Conservation (phyloP, 2,888 invertebrate genomes). For the Acanthoscelides obtectus region DNA sequence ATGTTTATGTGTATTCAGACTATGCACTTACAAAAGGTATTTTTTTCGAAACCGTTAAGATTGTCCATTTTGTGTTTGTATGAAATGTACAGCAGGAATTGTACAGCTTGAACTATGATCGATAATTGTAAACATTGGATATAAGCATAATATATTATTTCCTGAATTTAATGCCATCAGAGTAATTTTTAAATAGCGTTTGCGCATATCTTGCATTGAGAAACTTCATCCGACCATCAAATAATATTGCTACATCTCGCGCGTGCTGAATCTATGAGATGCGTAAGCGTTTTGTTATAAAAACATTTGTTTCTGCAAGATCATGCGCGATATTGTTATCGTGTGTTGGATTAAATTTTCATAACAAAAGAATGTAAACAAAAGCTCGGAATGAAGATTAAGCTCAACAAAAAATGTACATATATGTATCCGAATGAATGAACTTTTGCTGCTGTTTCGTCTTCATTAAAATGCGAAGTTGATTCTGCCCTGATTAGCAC, state of each 20-base stretch:
- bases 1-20: too few species aligned
- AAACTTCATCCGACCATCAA: neutral
- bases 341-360: neutral
- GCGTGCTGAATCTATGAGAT: neutral
- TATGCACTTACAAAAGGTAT: too few species aligned
- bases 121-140: too few species aligned
- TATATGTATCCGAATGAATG: neutral
- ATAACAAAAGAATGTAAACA: neutral
- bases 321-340: neutral
- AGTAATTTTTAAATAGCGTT: too few species aligned
- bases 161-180: too few species aligned
- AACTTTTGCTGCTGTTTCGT: neutral
- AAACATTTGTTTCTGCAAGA: neutral
- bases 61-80: too few species aligned
- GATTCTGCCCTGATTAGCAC: neutral
- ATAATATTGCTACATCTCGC: neutral
- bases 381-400: neutral
- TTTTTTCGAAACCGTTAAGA: too few species aligned
- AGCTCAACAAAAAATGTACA: neutral
- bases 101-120: too few species aligned
- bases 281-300: neutral
- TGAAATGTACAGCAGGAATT: too few species aligned
- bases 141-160: too few species aligned
- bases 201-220: neutral
- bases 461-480: neutral